Percentiles rank a stretch among this genome's conserved stretches.
phyloP scores from a whole-genome alignment of 2,797 vertebrate genomes.

The Valencia hispanica region DNA sequence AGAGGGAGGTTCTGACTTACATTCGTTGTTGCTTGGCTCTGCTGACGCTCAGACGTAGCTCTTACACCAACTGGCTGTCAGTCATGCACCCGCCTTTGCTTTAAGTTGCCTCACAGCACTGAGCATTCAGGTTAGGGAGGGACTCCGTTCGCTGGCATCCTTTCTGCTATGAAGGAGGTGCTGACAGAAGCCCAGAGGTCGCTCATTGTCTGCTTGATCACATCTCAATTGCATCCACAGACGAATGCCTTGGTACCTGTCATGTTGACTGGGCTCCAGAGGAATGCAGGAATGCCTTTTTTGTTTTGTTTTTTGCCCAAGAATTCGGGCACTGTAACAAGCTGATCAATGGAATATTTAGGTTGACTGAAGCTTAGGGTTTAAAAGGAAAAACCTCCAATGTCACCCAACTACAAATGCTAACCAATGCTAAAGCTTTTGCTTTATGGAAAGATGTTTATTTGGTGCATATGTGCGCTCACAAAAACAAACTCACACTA shows the following conservation, averaged over 20 bases:
- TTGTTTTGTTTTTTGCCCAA: not conserved
- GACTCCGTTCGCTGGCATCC: slow-evolving; percentile 18
- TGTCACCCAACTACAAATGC: not conserved
- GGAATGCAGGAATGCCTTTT: slow-evolving; percentile 21
- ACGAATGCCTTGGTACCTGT: not conserved
- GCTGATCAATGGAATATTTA: not conserved
- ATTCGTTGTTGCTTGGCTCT: slow-evolving; percentile 13
- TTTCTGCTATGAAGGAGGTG: slow-evolving; percentile 49
- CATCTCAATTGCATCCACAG: slow-evolving; percentile 2
- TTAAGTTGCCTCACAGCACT: slow-evolving; percentile 30
- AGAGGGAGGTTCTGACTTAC: slow-evolving; percentile 37
- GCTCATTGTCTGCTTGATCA: slow-evolving; percentile 24
- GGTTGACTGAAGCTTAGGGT: not conserved
- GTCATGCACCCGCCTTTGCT: slow-evolving; percentile 32
- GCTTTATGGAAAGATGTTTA: not conserved
- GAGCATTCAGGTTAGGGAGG: slow-evolving; percentile 50
- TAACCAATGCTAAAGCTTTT: not conserved
- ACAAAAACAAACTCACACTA: not conserved
- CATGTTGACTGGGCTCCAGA: not conserved
- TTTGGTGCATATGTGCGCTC: not conserved
- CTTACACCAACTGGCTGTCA: slow-evolving; percentile 40
- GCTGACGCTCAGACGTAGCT: slow-evolving; percentile 18
- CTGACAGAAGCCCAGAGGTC: slow-evolving; percentile 22
- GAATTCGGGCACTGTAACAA: not conserved
- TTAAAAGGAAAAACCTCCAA: not conserved